Percentiles rank a stretch among this genome's conserved stretches.
Conservation (phyloP, 2,888 invertebrate species). For the Dioctria rufipes region DNA sequence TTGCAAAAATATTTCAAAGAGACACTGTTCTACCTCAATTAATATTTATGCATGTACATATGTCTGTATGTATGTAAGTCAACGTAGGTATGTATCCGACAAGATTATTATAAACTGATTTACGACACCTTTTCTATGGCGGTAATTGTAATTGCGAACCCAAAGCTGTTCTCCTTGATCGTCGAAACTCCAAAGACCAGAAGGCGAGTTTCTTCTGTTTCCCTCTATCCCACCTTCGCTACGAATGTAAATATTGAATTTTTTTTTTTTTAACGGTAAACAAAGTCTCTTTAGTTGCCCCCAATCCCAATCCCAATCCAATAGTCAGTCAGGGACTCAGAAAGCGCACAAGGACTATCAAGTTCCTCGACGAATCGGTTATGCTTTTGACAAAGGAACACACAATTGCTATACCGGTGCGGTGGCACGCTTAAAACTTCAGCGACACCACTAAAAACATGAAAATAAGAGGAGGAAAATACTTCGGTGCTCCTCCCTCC, state of each 20-base stretch:
- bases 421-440: constrained; percentile 12
- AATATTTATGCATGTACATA: background rate
- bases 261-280: constrained; percentile 1
- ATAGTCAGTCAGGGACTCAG: constrained; percentile 1
- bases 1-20: background rate
- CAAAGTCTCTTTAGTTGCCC: background rate
- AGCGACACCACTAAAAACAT: background rate
- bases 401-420: background rate
- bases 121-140: constrained; percentile 1
- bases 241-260: background rate
- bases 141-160: background rate
- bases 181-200: background rate
- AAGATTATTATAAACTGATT: background rate
- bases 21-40: background rate
- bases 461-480: constrained; percentile 11
- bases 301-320: background rate
- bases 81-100: too few relatives aligned
- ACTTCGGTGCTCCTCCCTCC: background rate
- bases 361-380: background rate
- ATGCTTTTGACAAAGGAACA: background rate
- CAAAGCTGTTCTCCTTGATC: constrained; percentile 29
- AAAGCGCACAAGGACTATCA: constrained; percentile 1
- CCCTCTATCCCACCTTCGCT: background rate
- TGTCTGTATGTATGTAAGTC: too few relatives aligned
- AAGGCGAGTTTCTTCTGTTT: background rate